Evolutionary conservation across 2,888 invertebrate genomes (phyloP), one percentile per base, ranked within the genome.

Genomic region (Branchipolynoe longqiensis): DNA sequence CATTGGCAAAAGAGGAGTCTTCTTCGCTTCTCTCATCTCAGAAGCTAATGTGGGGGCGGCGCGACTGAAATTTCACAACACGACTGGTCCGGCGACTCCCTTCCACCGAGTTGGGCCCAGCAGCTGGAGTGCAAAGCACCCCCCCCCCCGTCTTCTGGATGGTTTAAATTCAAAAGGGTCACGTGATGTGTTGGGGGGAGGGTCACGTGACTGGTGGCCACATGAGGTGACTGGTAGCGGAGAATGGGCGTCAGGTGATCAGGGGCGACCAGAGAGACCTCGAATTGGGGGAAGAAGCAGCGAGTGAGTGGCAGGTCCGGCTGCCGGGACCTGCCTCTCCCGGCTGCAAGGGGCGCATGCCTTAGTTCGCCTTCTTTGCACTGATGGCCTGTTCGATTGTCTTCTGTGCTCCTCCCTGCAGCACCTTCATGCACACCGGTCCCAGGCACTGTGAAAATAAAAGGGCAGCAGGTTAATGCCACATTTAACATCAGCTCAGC

Each of bases 401-500:
- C 41, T 83, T 54, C 25, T 58, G 25, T 36, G 85, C 87, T n/a
- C 87, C 85, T 25, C 88, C 88, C 73, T 87, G 85, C 88, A 88
- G 74, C 41, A 88, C 22, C 64, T 81, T 83, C 84, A 85, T 85
- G 84, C 84, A 86, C 25, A 87, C 86, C 40, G 88, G 88, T 28
- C 87, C 87, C 82, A 88, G 69, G 28, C 41, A 84, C 88, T 88
- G 59, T 38, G 1, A 38, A 38, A 28, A 62, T 8, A n/a, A n/a
- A n/a, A n/a, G n/a, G n/a, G n/a, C n/a, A n/a, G n/a, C n/a, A n/a
- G n/a, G n/a, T n/a, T n/a, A n/a, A n/a, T n/a, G n/a, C n/a, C n/a
- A n/a, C n/a, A n/a, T n/a, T n/a, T n/a, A n/a, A n/a, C n/a, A n/a
- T n/a, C n/a, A n/a, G n/a, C n/a, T n/a, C n/a, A n/a, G n/a, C n/a